Evolutionary conservation across 2,888 invertebrate genomes (phyloP).

Genomic region (Osmoderma eremita): DNA sequence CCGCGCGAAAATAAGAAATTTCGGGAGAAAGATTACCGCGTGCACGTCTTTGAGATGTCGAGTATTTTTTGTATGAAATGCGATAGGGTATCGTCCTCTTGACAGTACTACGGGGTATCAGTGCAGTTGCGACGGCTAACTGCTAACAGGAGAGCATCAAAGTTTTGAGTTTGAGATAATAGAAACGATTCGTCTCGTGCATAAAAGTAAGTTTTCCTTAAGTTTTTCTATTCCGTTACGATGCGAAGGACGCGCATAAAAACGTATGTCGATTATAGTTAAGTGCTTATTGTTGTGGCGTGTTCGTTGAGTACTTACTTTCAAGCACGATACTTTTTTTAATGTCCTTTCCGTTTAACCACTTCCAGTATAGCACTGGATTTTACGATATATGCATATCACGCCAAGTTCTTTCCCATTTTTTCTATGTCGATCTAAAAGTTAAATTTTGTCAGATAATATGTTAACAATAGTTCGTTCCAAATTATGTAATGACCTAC

Average conservation of each 20-base stretch:
- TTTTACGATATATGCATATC: too few species aligned
- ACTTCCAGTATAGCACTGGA: neutral
- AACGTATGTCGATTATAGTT: conserved; percentile 13
- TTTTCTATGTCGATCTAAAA: too few species aligned
- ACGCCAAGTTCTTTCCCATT: too few species aligned
- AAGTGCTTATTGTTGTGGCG: conserved; percentile 3
- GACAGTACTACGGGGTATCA: conserved; percentile 5
- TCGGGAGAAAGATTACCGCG: neutral
- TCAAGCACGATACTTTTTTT: neutral
- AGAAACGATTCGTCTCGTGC: conserved; percentile 12
- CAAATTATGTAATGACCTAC: too few species aligned
- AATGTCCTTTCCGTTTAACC: neutral
- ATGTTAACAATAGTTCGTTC: too few species aligned
- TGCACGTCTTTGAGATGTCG: conserved; percentile 20
- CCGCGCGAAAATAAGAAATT: neutral
- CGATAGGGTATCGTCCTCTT: conserved; percentile 12
- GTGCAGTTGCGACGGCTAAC: neutral
- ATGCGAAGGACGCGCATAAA: neutral
- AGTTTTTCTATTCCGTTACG: conserved; percentile 15
- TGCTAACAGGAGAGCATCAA: conserved; percentile 26
- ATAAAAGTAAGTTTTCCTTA: conserved; percentile 30
- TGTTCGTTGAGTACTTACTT: neutral
- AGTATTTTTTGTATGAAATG: conserved; percentile 30
- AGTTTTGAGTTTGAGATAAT: conserved; percentile 4
- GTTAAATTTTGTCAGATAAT: too few species aligned